A percentile compares a stretch with the other conserved stretches of the same genome.
Evolutionary conservation across 2,888 invertebrate genomes (phyloP).

Genomic region (Tolmerus cingulatus): DNA sequence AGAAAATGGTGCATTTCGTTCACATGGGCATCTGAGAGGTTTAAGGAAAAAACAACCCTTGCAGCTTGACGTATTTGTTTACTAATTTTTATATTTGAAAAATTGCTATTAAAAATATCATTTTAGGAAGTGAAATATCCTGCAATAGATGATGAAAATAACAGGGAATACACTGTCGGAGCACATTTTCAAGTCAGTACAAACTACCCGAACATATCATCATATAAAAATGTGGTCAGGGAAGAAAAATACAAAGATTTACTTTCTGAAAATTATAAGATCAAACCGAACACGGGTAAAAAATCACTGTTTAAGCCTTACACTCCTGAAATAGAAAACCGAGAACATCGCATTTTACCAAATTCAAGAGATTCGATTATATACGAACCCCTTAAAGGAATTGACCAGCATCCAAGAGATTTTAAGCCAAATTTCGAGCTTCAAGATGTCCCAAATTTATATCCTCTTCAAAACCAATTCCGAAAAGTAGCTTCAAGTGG

Average conservation of each 20-base stretch:
- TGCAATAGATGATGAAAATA: conserved; percentile 53
- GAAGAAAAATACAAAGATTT: neutral
- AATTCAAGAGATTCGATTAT: neutral
- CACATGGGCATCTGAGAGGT: neutral
- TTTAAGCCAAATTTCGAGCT: conserved; percentile 33
- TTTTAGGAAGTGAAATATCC: neutral
- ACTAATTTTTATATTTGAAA: neutral
- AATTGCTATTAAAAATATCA: neutral
- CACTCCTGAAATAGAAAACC: neutral
- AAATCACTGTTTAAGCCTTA: conserved; percentile 15
- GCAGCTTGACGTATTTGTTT: neutral
- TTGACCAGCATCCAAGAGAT: neutral
- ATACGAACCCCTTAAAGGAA: neutral
- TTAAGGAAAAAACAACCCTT: neutral
- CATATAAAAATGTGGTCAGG: neutral
- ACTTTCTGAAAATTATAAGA: neutral
- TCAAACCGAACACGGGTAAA: neutral
- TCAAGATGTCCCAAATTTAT: conserved; percentile 31
- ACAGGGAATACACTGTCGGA: conserved; percentile 58
- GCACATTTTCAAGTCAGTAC: conserved; percentile 59
- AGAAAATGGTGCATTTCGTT: neutral
- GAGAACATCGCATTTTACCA: neutral
- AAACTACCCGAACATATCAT: conserved; percentile 43
- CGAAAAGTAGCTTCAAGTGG: conserved; percentile 38
- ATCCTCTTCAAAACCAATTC: conserved; percentile 35